Evolutionary conservation across 1,140 invertebrate genomes (phyloP).

Genomic region (Aporrectodea caliginosa): DNA sequence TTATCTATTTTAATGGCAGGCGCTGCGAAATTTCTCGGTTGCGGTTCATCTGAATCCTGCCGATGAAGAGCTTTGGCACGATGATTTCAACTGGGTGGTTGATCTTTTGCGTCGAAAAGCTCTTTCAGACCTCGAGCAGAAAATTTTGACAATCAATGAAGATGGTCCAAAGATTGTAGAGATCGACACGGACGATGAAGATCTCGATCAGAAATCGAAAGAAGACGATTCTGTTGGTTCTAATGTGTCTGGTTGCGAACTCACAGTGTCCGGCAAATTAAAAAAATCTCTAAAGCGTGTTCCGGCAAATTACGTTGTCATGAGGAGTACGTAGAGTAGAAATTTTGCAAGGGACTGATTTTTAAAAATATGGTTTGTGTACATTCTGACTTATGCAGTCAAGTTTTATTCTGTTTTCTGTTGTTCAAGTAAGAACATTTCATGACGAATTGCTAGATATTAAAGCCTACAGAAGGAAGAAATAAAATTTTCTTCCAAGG

Average conservation of each 20-base stretch:
- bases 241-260: background rate
- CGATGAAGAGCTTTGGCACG: slow-evolving; percentile 51
- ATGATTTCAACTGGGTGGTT: slow-evolving; percentile 49
- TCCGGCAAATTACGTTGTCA: background rate
- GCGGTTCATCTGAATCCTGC: slow-evolving; percentile 54
- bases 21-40: slow-evolving; percentile 51
- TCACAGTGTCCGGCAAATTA: background rate
- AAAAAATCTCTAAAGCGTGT: background rate
- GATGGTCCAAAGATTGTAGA: background rate
- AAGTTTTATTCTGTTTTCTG: too few species aligned
- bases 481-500: too few species aligned
- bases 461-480: too few species aligned
- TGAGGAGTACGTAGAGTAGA: too few species aligned
- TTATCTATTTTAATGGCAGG: slow-evolving; percentile 43
- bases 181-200: background rate
- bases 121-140: background rate
- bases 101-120: slow-evolving; percentile 31
- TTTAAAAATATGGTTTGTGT: too few species aligned
- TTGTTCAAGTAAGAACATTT: too few species aligned
- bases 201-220: background rate
- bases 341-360: too few species aligned
- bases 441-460: too few species aligned
- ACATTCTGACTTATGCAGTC: too few species aligned
- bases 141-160: background rate
- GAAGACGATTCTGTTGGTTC: background rate